Evolutionary conservation across 2,888 invertebrate species (phyloP), one percentile per base, ranked within the genome.

Genomic region (Cistogaster globosa): DNA sequence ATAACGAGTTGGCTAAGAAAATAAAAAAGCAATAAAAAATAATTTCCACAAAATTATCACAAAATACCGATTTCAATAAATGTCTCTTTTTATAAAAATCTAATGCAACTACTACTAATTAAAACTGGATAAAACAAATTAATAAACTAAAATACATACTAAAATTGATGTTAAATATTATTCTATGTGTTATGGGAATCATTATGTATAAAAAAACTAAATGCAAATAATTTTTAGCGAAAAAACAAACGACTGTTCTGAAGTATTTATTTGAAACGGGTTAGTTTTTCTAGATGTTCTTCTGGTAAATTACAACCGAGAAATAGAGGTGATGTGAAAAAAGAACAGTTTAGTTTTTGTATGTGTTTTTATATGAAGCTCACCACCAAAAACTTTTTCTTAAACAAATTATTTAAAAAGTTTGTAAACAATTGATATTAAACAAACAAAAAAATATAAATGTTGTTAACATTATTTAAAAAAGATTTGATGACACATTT

Each of bases 351-450:
- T 22, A 48, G 48, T 72, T 79, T 58, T 20, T 38, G 71, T 16
- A 20, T n/a, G 57, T 53, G 58, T 58, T 20, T 38, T 63, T 16
- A 16, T n/a, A 63, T 53, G 58, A 72, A 65, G 72, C 18, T 26
- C n/a, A 77, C 38, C 63, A 76, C 48, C 57, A 72, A 38, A 55
- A 68, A 67, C 57, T 12, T 51, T 51, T 69, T 45, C 48, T 68
- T 55, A 58, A 74, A 62, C 36, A 67, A 72, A 38, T 38, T 36
- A 55, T 65, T 58, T 32, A 42, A 78, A 51, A 71, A 57, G 51
- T 57, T 48, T 57, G 20, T 53, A 58, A 82, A 32, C 69, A 51
- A 9, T 71, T 82, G 62, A 82, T 82, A 69, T 63, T 57, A 67
- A 67, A 16, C 16, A 20, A 42, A 55, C 6, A 48, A 53, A 80